Evolutionary conservation across 2,113 vertebrate species (phyloP).

Genomic region (Otocyon megalotis): DNA sequence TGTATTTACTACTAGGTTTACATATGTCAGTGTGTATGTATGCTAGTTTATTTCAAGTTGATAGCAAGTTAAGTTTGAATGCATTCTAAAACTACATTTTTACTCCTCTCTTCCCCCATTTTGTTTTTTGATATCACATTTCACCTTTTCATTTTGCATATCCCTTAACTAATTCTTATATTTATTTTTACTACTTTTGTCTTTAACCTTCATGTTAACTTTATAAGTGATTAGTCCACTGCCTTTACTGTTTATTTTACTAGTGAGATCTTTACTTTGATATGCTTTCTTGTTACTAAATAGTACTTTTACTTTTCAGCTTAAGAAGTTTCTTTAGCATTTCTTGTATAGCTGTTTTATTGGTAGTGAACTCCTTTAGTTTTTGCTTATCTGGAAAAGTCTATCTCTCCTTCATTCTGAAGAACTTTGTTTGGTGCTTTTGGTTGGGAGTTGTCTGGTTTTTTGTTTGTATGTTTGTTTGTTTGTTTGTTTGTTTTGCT

Average conservation of each 20-base stretch:
- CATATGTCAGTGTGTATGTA: background rate
- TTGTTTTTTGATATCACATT: background rate
- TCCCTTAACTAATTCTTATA: background rate
- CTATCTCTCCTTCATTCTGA: background rate
- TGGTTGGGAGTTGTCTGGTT: background rate
- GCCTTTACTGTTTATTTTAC: background rate
- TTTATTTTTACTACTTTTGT: background rate
- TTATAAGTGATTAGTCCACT: background rate
- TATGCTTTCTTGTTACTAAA: background rate
- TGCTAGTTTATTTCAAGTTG: background rate
- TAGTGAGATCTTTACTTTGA: too few relatives aligned
- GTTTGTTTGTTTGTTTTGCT: background rate
- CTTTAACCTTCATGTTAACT: background rate
- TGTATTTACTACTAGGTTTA: background rate
- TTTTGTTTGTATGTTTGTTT: background rate
- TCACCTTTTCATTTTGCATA: background rate
- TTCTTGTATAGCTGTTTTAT: background rate
- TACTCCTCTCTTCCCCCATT: background rate
- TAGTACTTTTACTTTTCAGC: background rate
- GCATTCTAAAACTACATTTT: background rate
- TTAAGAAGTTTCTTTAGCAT: background rate
- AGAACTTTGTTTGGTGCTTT: background rate
- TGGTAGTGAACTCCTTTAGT: background rate
- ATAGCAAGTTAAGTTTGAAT: background rate
- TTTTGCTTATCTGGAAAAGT: background rate